A percentile compares a stretch with the other conserved stretches of the same genome.
phyloP scores from a whole-genome alignment of 2,797 vertebrate genomes.

The Glyptemys insculpta region DNA sequence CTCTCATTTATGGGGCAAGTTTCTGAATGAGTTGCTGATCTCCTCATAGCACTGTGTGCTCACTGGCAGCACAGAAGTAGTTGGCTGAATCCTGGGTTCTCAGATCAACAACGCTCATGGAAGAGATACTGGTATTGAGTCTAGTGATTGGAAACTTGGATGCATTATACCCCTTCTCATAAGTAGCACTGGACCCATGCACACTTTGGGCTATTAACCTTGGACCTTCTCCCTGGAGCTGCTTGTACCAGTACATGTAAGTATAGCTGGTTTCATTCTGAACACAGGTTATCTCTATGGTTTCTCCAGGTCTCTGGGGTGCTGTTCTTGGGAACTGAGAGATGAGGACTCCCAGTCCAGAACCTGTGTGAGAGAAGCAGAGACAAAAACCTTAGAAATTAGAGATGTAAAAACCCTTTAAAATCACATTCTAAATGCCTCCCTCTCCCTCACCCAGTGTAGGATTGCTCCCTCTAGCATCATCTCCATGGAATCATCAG shows the following conservation, averaged over 20 bases:
- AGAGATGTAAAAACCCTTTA: neutral
- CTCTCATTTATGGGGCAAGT: neutral
- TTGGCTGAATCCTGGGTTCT: neutral
- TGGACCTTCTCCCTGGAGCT: neutral
- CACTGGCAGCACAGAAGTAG: conserved; percentile 48
- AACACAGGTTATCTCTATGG: neutral
- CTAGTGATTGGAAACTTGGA: conserved; percentile 30
- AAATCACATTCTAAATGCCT: neutral
- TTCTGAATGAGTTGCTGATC: neutral
- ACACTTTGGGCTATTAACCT: conserved; percentile 7
- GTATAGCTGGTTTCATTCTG: neutral
- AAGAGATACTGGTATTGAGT: neutral
- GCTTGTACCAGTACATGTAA: neutral
- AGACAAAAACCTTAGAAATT: neutral
- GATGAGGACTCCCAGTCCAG: neutral
- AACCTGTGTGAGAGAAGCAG: neutral
- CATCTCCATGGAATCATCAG: too few relatives aligned
- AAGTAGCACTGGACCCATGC: neutral
- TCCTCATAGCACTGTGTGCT: neutral
- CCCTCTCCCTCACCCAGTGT: neutral
- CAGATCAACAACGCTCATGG: neutral
- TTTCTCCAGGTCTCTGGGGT: neutral
- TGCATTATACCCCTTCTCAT: neutral
- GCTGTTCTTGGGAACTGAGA: neutral
- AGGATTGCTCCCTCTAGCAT: neutral